These are phyloP conservation scores for Panonychus citri DNA, from an alignment of 1,140 invertebrate species.

Conservation along the genomic window DNA sequence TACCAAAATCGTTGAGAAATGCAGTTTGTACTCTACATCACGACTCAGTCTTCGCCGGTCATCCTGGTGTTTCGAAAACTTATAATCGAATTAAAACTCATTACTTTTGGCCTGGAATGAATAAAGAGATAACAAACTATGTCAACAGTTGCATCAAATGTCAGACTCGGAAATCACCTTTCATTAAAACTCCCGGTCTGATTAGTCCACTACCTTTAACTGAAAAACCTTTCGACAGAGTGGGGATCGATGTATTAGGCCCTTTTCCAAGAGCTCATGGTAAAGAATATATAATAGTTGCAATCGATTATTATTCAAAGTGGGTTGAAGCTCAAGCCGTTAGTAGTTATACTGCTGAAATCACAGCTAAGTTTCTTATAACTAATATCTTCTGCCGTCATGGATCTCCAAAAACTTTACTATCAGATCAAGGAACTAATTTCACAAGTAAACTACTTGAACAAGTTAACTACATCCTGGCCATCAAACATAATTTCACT, in stretches of 20 bases:
- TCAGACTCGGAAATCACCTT: slow-evolving; percentile 1
- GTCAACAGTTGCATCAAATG: not conserved
- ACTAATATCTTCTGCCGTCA: slow-evolving; percentile 20
- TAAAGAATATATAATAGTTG: slow-evolving; percentile 16
- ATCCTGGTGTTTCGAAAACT: slow-evolving; percentile 1
- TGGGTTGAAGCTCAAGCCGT: slow-evolving; percentile 12
- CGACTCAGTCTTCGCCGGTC: not conserved
- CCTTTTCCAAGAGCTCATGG: slow-evolving; percentile 12
- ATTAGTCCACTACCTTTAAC: slow-evolving; percentile 4
- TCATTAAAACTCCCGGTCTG: not conserved
- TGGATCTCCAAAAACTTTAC: slow-evolving; percentile 18
- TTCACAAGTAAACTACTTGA: slow-evolving; percentile 1
- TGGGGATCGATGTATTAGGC: slow-evolving; percentile 17
- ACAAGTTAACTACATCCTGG: not conserved
- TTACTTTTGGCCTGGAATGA: slow-evolving; percentile 1
- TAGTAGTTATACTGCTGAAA: slow-evolving; percentile 2
- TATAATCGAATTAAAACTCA: not conserved
- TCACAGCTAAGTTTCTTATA: slow-evolving; percentile 14
- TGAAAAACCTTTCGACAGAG: slow-evolving; percentile 11
- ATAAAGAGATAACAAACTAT: not conserved
- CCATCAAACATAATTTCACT: slow-evolving; percentile 10
- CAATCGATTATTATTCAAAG: slow-evolving; percentile 17
- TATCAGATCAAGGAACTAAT: slow-evolving; percentile 7
- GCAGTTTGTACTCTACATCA: not conserved
- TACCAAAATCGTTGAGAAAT: not conserved